Percentiles rank a stretch among this genome's conserved stretches.
Conservation (phyloP, 2,113 vertebrate species). For the Sterrhoptilus dennistouni region DNA sequence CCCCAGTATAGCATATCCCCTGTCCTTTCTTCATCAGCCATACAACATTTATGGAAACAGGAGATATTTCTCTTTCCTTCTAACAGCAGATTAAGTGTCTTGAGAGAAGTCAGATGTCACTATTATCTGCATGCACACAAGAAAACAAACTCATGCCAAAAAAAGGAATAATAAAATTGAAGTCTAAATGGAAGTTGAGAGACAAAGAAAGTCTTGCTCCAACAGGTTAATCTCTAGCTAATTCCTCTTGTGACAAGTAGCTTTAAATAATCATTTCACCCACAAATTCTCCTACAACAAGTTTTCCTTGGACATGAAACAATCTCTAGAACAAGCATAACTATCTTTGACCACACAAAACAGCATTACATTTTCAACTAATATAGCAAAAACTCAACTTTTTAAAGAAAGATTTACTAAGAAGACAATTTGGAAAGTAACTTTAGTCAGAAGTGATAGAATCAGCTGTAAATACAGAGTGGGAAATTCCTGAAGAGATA, state of each 20-base stretch:
- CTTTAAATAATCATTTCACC: slow-evolving; percentile 28
- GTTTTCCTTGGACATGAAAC: slow-evolving; percentile 23
- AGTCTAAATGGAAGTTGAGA: neutral
- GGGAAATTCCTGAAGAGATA: slow-evolving; percentile 15
- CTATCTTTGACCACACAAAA: neutral
- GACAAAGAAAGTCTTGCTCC: neutral
- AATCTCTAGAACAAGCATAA: neutral
- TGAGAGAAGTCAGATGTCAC: neutral
- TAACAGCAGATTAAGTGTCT: neutral
- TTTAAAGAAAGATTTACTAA: neutral
- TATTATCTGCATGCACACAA: neutral
- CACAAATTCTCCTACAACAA: slow-evolving; percentile 14
- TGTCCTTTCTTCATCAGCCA: neutral
- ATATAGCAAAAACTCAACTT: slow-evolving; percentile 3
- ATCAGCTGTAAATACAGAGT: slow-evolving; percentile 40
- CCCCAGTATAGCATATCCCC: neutral
- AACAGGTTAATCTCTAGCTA: neutral
- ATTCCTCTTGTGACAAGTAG: neutral
- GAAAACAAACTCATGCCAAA: neutral
- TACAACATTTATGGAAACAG: neutral
- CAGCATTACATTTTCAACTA: slow-evolving; percentile 10
- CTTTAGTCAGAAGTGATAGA: slow-evolving; percentile 34
- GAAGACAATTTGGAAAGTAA: slow-evolving; percentile 44
- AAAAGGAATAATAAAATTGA: neutral
- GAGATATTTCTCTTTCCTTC: neutral